Evolutionary conservation across 1,140 invertebrate genomes (phyloP), one percentile per base, ranked within the genome.

Genomic region (Neodiprion virginianus): DNA sequence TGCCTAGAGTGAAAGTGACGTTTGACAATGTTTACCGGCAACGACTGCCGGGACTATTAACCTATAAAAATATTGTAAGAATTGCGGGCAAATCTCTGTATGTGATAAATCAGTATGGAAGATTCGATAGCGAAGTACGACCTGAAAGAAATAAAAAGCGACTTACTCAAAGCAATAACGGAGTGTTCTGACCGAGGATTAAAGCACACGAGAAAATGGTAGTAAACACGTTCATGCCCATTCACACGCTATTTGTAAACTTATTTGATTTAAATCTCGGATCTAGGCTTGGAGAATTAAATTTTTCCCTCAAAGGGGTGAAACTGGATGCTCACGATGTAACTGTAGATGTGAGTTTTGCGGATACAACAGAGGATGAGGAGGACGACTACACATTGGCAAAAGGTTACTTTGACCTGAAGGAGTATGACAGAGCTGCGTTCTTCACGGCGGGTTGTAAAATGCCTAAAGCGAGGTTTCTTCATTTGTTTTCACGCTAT

Each of bases 351-450:
- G 80, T 81, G 65, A 86, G 74, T 76, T 70, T 80, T 72, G 76
- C 74, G 1, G 84, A 88, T 75, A 85, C 87, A 67, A 80, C 80
- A 65, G 86, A 89, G 12, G 86, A 91, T 78, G 92, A 96, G 82
- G 91, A 92, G 71, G 93, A 95, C 81, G 88, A 90, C 9, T 98
- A 96, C 83, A 90, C 92, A 47, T 83, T 98, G 73, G 95, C 96
- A 0, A 97, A 96, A 86, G 94, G 93, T 79, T 97, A 97, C 83
- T 98, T 98, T 86, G 96, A 98, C 88, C 89, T 95, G 14, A 94
- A 96, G 81, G 97, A 99, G 87, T 99, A 97, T 87, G 95, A 97
- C 79, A 91, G 97, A 83, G 95, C 96, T 75, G 95, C 96, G 0
- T 94, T 94, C 90, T 96, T 97, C 81, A 89, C 96, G 11, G 91